phyloP scores from a whole-genome alignment of 2,888 invertebrate species.

The Napeogenes sylphis region DNA sequence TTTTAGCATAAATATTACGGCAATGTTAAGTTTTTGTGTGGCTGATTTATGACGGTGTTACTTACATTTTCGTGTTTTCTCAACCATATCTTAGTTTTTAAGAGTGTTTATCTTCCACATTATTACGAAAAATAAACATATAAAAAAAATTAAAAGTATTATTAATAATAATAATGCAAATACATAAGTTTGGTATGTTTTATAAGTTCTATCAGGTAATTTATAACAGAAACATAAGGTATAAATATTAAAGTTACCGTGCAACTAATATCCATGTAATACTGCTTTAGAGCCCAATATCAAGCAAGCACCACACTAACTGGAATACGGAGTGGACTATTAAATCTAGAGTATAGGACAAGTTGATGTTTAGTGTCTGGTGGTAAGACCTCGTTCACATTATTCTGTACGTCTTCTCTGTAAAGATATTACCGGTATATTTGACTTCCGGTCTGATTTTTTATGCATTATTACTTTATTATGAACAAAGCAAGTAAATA shows the following conservation, averaged over 20 bases:
- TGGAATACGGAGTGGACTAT: constrained; percentile 33
- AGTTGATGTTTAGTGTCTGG: constrained; percentile 28
- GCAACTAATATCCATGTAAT: constrained; percentile 20
- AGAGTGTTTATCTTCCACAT: too few relatives aligned
- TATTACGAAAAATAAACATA: too few relatives aligned
- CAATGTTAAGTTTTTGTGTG: too few relatives aligned
- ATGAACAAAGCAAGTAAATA: too few relatives aligned
- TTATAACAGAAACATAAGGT: constrained; percentile 2
- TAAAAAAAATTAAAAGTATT: too few relatives aligned
- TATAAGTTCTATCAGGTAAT: neutral
- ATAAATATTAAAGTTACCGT: constrained; percentile 12
- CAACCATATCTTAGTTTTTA: too few relatives aligned
- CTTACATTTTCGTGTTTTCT: too few relatives aligned
- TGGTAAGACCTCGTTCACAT: constrained; percentile 11
- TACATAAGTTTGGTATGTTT: neutral
- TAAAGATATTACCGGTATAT: neutral
- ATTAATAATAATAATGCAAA: neutral
- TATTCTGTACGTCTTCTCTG: neutral
- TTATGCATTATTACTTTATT: neutral
- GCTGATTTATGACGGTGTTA: too few relatives aligned
- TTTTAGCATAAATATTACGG: neutral
- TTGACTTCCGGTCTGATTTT: neutral
- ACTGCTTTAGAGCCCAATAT: constrained; percentile 22
- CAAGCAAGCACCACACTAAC: constrained; percentile 26
- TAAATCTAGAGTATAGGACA: constrained; percentile 29